phyloP scores from a whole-genome alignment of 1,140 invertebrate genomes.

The Zaprionus africanus region DNA sequence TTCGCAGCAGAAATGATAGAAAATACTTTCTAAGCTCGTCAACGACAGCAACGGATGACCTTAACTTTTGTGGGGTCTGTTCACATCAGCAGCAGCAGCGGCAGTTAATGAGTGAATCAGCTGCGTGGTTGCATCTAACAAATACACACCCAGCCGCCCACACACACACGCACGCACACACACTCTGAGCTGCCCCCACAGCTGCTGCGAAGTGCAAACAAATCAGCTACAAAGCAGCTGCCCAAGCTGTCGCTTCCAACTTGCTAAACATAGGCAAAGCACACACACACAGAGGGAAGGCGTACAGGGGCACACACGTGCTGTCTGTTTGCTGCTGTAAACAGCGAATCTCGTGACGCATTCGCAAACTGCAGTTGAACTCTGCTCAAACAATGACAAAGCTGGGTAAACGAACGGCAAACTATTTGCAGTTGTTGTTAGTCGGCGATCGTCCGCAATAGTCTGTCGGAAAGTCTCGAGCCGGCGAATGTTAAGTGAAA shows the following conservation, averaged over 20 bases:
- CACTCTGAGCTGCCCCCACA: conserved; percentile 31
- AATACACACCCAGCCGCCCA: not conserved
- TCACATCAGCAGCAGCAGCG: not conserved
- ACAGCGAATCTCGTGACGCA: conserved; percentile 70
- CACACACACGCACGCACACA: conserved; percentile 9
- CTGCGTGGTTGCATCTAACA: conserved; percentile 36
- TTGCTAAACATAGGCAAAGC: conserved; percentile 37
- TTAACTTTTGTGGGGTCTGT: conserved; percentile 46
- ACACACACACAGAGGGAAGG: not conserved
- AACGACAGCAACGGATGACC: conserved; percentile 16
- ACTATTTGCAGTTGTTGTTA: conserved; percentile 66
- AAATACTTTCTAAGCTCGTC: conserved; percentile 67
- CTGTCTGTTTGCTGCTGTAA: conserved; percentile 46
- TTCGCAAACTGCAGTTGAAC: conserved; percentile 60
- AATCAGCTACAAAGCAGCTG: conserved; percentile 44
- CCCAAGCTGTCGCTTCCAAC: conserved; percentile 23
- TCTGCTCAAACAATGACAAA: conserved; percentile 69
- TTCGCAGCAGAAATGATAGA: conserved; percentile 45
- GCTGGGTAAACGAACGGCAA: conserved; percentile 71
- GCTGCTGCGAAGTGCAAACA: conserved; percentile 41
- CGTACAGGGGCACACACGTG: conserved; percentile 26
- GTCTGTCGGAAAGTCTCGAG: conserved; percentile 36
- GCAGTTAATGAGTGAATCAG: conserved; percentile 8
- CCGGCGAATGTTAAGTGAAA: conserved; percentile 51
- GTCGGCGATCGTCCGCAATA: conserved; percentile 15